phyloP scores from a whole-genome alignment of 2,888 invertebrate genomes.

The Andrena haemorrhoa region DNA sequence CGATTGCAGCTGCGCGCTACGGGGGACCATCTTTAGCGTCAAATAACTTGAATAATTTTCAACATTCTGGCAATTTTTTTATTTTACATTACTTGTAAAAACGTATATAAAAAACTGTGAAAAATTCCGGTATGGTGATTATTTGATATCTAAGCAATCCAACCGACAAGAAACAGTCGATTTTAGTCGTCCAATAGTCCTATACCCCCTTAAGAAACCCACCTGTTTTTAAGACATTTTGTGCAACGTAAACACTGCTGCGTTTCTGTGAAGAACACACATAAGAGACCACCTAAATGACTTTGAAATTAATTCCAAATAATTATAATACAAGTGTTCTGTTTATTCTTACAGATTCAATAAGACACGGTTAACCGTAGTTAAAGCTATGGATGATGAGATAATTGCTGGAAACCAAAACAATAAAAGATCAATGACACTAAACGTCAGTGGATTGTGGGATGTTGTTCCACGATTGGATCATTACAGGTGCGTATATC shows the following conservation, averaged over 20 bases:
- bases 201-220: no score
- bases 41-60: no score
- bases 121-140: no score
- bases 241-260: not conserved
- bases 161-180: no score
- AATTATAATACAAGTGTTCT: not conserved
- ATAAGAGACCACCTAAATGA: not conserved
- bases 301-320: not conserved
- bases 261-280: not conserved
- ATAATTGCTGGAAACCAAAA: constrained; percentile 74
- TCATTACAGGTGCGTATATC: constrained; percentile 79
- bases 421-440: constrained; percentile 80
- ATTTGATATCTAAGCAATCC: no score
- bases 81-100: no score
- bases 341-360: constrained; percentile 72
- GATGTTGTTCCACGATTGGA: constrained; percentile 83
- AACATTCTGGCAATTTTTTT: no score
- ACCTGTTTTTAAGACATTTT: not conserved
- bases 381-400: constrained; percentile 75
- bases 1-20: no score
- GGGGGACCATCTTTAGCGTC: no score
- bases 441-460: constrained; percentile 83
- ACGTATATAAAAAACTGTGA: no score
- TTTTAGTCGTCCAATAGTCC: no score
- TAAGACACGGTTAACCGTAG: constrained; percentile 77